Evolutionary conservation across 2,797 vertebrate species (phyloP), one percentile per base, ranked within the genome.

Genomic region (Simalia tracyae): DNA sequence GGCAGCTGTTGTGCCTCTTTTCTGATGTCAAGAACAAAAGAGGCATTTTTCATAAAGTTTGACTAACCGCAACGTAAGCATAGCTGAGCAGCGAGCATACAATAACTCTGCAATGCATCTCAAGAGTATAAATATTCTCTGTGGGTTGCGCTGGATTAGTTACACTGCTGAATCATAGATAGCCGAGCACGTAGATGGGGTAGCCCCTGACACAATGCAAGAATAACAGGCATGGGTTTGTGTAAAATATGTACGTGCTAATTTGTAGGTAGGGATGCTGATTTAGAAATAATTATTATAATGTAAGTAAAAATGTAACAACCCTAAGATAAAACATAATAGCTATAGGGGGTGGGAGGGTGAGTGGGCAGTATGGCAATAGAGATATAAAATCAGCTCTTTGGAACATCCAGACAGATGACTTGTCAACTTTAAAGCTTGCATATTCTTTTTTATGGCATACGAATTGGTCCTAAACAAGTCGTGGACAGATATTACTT

Each of bases 51-150:
- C 46, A 86, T 90, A 85, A 93, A 93, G 93, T 93, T 86, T 0
- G 4, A 89, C 88, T 91, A 96, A 94, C 93, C 92, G 57, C 91
- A 94, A 50, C 59, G 56, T 22, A 94, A 94, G 60, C 60, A 61
- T 46, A 11, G 6, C 68, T 85, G 81, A 17, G 3, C 93, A 88
- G 92, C 59, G 60, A 68, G 64, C 1, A 42, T 86, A 12, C 31
- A 54, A 10, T 46, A 84, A 84, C 26, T 22, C 46, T 61, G 31
- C n/a, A 26, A 42, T 66, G 9, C 24, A 90, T 46, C 57, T 24
- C 14, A 28, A 19, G 42, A 11, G 89, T 50, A 9, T 68, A 42
- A 36, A 28, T 26, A 57, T 68, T 54, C 26, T 68, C 56, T 9
- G 42, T n/a, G 24, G 57, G 14, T n/a, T 22, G 36, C 36, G 12